Conservation (phyloP, 2,797 vertebrate species). For the Enteromius mattozi region DNA sequence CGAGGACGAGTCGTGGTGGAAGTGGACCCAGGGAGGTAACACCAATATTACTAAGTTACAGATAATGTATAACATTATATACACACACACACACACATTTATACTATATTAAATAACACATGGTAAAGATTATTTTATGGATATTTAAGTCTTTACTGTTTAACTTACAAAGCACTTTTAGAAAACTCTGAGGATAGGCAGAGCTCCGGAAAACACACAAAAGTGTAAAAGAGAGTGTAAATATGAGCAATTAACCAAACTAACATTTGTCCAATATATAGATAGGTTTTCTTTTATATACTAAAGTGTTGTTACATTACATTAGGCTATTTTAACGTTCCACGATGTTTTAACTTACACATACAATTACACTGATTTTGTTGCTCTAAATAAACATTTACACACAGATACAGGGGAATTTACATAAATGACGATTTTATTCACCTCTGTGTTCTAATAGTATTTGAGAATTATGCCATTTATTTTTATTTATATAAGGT, state of each 20-base stretch:
- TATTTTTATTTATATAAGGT: neutral
- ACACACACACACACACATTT: no score
- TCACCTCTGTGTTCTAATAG: neutral
- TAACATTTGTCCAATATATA: neutral
- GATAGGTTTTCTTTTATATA: no score
- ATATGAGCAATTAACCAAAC: neutral
- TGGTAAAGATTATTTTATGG: neutral
- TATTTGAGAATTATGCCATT: neutral
- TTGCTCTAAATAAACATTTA: neutral
- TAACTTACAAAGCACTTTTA: neutral
- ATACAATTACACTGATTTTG: neutral
- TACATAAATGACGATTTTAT: neutral
- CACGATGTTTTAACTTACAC: neutral
- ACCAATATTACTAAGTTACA: no score
- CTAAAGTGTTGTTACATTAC: no score
- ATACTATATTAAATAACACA: neutral
- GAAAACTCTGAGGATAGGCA: neutral
- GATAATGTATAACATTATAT: neutral
- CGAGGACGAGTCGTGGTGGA: no score
- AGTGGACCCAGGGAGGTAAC: no score
- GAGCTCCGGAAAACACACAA: neutral
- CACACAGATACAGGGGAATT: neutral
- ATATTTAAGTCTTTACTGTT: neutral
- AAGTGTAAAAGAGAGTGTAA: neutral
- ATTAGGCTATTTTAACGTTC: no score